phyloP scores from a whole-genome alignment of 1,140 invertebrate species.

The Scaptomyza graminum region DNA sequence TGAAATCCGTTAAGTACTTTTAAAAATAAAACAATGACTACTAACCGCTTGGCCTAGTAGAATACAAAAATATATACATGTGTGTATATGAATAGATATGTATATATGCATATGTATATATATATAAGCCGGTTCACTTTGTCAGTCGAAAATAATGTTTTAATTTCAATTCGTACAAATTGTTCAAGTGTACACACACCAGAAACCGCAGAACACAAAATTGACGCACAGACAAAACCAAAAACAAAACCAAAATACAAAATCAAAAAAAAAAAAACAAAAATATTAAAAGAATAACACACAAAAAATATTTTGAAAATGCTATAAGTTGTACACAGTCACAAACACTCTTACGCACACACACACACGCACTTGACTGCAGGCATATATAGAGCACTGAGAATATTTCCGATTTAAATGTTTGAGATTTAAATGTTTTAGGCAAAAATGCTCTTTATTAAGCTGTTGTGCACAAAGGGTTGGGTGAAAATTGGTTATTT shows the following conservation, averaged over 20 bases:
- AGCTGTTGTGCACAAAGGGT: not conserved
- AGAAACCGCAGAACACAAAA: not conserved
- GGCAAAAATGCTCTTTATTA: conserved; percentile 32
- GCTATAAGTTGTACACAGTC: conserved; percentile 66
- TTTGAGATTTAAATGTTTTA: conserved; percentile 61
- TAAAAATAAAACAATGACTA: conserved; percentile 78
- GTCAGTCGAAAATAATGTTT: conserved; percentile 39
- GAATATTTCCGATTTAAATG: conserved; percentile 8
- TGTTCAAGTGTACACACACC: conserved; percentile 71
- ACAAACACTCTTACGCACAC: conserved; percentile 36
- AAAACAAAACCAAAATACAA: conserved; percentile 31
- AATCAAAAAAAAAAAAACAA: conserved; percentile 27
- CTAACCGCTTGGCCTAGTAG: conserved; percentile 80
- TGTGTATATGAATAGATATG: conserved; percentile 41
- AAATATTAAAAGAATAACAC: conserved; percentile 74
- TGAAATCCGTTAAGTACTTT: conserved; percentile 80
- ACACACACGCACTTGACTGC: conserved; percentile 9
- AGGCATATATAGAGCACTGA: conserved; percentile 31
- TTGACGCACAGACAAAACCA: not conserved
- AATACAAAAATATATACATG: conserved; percentile 27
- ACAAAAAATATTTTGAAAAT: conserved; percentile 81
- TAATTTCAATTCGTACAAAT: conserved; percentile 61
- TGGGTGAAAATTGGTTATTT: too few species aligned
- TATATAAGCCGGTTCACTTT: conserved; percentile 33
- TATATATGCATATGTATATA: conserved; percentile 17